Percentiles rank a stretch among this genome's conserved stretches.
These are phyloP conservation scores for Heliothis subflexa DNA, from an alignment of 1,140 invertebrate species.

Conservation along the genomic window DNA sequence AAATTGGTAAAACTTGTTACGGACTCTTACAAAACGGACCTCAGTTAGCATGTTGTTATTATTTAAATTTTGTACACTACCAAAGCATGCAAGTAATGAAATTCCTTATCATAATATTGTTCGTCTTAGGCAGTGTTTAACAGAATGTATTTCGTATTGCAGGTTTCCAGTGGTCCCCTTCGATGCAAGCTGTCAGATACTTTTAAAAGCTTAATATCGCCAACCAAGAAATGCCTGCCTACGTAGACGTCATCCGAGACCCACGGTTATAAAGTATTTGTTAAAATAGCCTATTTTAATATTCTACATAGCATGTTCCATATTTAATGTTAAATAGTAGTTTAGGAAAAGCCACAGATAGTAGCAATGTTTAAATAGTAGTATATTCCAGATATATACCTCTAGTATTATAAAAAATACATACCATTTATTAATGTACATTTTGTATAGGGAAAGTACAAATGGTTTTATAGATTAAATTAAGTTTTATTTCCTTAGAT, in stretches of 20 bases:
- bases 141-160: conserved; percentile 51
- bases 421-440: neutral
- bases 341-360: neutral
- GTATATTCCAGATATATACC: conserved; percentile 13
- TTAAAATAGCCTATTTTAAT: conserved; percentile 13
- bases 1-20: neutral
- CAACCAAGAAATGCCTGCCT: conserved; percentile 41
- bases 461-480: conserved; percentile 17
- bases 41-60: neutral
- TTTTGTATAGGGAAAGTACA: conserved; percentile 40
- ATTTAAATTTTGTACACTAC: neutral
- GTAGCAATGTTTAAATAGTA: conserved; percentile 33
- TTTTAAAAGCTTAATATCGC: conserved; percentile 53
- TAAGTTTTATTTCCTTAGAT: neutral
- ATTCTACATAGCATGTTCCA: conserved; percentile 17
- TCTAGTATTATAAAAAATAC: conserved; percentile 14
- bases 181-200: conserved; percentile 60
- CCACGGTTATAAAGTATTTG: conserved; percentile 11
- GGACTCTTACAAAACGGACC: neutral
- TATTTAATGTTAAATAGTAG: conserved; percentile 11
- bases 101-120: neutral
- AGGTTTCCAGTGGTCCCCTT: conserved; percentile 65
- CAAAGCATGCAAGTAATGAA: neutral
- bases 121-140: neutral
- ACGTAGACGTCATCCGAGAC: conserved; percentile 8